Evolutionary conservation across 2,888 invertebrate species (phyloP).

Genomic region (Trachelus stipa): DNA sequence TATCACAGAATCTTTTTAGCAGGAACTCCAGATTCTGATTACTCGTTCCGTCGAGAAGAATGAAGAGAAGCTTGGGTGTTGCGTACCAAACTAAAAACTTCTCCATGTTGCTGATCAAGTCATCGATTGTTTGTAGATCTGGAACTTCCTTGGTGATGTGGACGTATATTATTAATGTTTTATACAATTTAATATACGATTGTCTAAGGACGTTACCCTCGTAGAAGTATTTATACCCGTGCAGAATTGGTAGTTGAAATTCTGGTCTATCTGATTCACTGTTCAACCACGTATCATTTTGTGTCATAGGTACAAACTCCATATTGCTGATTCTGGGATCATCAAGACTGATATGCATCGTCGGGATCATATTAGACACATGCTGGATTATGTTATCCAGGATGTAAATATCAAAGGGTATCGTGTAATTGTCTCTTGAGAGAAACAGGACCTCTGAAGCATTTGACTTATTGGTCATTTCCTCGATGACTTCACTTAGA

Average conservation of each 20-base stretch:
- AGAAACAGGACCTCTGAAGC: neutral
- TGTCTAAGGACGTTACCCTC: neutral
- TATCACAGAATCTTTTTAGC: neutral
- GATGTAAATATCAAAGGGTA: neutral
- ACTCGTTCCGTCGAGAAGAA: neutral
- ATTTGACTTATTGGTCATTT: neutral
- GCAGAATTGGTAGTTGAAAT: neutral
- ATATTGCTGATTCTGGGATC: neutral
- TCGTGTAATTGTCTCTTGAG: neutral
- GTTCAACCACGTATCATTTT: neutral
- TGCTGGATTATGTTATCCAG: neutral
- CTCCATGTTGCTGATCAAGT: neutral
- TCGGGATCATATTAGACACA: neutral
- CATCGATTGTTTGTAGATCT: neutral
- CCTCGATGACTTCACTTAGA: neutral
- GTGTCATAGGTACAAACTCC: neutral
- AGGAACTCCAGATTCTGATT: neutral
- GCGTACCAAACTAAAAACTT: neutral
- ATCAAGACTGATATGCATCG: neutral
- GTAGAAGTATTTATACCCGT: neutral
- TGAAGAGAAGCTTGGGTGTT: neutral
- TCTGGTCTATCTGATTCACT: neutral
- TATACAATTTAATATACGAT: neutral
- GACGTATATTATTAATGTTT: neutral
- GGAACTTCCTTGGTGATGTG: neutral